Conservation (phyloP, 2,113 vertebrate species). For the Pyxicephalus adspersus region DNA sequence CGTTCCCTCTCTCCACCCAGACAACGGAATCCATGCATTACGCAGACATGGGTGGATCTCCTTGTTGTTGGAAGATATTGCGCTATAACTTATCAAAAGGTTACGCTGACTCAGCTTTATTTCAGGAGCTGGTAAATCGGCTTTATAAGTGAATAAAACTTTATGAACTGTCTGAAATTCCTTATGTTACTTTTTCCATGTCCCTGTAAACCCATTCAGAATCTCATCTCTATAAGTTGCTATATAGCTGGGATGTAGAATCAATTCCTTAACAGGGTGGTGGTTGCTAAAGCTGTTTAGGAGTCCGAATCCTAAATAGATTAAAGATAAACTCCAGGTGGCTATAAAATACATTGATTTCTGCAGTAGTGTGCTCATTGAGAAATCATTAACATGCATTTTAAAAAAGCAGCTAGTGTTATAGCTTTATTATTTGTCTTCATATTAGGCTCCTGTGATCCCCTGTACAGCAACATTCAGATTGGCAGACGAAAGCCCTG, state of each 20-base stretch:
- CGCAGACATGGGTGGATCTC: slow-evolving; percentile 17
- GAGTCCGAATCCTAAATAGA: not conserved
- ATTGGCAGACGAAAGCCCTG: no score
- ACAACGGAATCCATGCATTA: not conserved
- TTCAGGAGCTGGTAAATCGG: slow-evolving; percentile 35
- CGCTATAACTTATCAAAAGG: slow-evolving; percentile 24
- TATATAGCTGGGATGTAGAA: not conserved
- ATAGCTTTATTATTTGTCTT: no score
- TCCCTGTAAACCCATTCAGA: slow-evolving; percentile 15
- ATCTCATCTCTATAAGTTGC: not conserved
- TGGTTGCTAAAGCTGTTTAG: not conserved
- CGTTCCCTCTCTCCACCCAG: not conserved
- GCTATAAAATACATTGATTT: no score
- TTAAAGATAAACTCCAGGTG: not conserved
- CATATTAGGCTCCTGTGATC: no score
- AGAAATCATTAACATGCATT: no score
- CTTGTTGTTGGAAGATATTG: slow-evolving; percentile 19
- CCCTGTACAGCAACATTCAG: no score
- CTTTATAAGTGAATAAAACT: slow-evolving; percentile 30
- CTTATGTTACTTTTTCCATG: not conserved
- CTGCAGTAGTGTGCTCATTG: no score
- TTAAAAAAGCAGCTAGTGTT: no score
- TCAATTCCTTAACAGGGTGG: slow-evolving; percentile 20
- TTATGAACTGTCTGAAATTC: slow-evolving; percentile 41
- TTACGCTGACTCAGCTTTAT: slow-evolving; percentile 9